phyloP scores from a whole-genome alignment of 2,888 invertebrate species.

The Clunio marinus region DNA sequence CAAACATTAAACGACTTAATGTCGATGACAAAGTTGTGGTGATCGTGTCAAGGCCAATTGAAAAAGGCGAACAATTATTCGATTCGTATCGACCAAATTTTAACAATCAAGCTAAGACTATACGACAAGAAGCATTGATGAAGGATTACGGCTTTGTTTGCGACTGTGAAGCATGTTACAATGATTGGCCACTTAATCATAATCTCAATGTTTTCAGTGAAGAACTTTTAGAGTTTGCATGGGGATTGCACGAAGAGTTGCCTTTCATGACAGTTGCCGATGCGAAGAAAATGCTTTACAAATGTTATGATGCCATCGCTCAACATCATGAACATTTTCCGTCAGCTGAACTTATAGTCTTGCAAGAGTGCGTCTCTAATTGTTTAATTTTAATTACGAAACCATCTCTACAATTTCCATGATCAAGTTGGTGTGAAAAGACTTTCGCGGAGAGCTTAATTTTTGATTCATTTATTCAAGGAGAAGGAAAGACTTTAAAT shows the following conservation, averaged over 20 bases:
- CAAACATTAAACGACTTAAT: constrained; percentile 69
- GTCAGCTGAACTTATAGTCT: constrained; percentile 24
- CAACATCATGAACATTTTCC: constrained; percentile 11
- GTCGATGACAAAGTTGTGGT: constrained; percentile 52
- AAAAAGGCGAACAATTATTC: constrained; percentile 66
- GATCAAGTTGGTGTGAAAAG: too few relatives aligned
- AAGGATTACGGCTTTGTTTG: constrained; percentile 79
- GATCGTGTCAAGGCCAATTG: constrained; percentile 61
- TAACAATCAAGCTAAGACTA: constrained; percentile 57
- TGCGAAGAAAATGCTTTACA: neutral
- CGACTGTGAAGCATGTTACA: constrained; percentile 66
- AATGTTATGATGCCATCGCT: neutral
- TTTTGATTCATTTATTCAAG: neutral
- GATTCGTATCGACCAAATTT: constrained; percentile 81
- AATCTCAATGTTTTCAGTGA: constrained; percentile 6
- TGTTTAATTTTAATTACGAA: constrained; percentile 29
- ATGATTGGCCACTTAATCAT: constrained; percentile 62
- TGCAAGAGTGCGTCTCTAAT: constrained; percentile 31
- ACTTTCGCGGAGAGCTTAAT: too few relatives aligned
- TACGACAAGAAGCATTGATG: constrained; percentile 59
- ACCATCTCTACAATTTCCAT: constrained; percentile 19
- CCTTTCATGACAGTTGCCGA: neutral
- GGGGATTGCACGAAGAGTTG: constrained; percentile 12
- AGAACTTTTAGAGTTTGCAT: constrained; percentile 21
- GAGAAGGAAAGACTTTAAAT: neutral